Percentiles rank a stretch among this genome's conserved stretches.
Conservation (phyloP, 2,113 vertebrate genomes). For the Petrocephalus zakoni region DNA sequence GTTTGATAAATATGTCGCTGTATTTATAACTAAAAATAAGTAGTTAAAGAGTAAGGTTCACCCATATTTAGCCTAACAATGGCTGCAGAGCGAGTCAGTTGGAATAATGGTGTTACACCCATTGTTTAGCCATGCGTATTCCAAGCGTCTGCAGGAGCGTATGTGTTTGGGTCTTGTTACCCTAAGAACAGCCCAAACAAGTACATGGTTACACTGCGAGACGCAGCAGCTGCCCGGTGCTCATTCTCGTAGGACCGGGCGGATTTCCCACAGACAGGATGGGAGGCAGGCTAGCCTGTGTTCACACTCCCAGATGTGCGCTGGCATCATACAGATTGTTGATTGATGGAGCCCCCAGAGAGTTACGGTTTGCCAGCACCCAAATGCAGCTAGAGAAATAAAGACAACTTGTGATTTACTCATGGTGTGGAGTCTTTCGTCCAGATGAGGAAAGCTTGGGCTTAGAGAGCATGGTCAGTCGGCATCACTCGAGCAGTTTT, state of each 20-base stretch:
- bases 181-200: not conserved
- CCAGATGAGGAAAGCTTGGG: not conserved
- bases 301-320: not conserved
- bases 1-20: not conserved
- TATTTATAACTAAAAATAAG: not conserved
- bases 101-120: not conserved
- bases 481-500: not conserved
- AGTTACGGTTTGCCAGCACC: not conserved
- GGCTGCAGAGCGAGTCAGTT: not conserved
- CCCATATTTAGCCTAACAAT: not conserved
- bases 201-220: not conserved
- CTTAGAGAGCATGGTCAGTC: not conserved
- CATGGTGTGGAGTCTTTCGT: not conserved
- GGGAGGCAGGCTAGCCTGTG: not conserved
- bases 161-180: not conserved
- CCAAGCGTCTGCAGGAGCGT: not conserved
- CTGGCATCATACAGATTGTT: not conserved
- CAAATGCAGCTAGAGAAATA: not conserved
- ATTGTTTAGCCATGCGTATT: not conserved
- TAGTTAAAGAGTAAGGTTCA: not conserved
- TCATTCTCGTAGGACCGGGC: not conserved
- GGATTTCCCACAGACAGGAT: not conserved
- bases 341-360: not conserved
- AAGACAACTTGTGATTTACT: not conserved
- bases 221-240: not conserved